Percentiles rank a stretch among this genome's conserved stretches.
Conservation (phyloP, 2,888 invertebrate genomes). For the Melitaea athalia region DNA sequence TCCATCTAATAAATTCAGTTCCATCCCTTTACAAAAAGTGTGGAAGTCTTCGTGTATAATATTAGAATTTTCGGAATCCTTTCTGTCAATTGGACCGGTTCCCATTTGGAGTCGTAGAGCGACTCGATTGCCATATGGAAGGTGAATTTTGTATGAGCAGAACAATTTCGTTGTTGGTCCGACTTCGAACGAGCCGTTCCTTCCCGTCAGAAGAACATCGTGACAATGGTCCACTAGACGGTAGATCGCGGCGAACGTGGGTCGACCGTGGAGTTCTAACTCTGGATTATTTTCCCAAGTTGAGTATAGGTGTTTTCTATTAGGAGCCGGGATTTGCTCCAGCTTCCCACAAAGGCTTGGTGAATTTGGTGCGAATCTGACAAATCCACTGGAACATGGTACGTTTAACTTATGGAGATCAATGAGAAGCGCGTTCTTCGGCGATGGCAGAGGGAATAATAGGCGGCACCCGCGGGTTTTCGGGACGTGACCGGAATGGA, state of each 20-base stretch:
- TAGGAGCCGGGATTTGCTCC: conserved; percentile 83
- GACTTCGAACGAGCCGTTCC: conserved; percentile 86
- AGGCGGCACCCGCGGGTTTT: conserved; percentile 78
- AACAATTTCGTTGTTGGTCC: conserved; percentile 82
- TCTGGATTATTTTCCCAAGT: conserved; percentile 67
- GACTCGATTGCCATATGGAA: conserved; percentile 87
- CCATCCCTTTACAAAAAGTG: conserved; percentile 80
- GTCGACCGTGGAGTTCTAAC: conserved; percentile 83
- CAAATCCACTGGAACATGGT: conserved; percentile 84
- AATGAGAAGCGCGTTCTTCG: conserved; percentile 83
- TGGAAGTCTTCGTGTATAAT: conserved; percentile 66
- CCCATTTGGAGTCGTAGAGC: conserved; percentile 84
- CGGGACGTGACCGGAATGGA: conserved; percentile 81
- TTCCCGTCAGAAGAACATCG: conserved; percentile 84
- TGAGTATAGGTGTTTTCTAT: conserved; percentile 83
- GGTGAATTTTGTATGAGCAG: conserved; percentile 86
- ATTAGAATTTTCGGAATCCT: conserved; percentile 62
- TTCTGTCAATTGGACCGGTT: conserved; percentile 62
- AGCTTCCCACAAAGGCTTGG: conserved; percentile 85
- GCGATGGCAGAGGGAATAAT: conserved; percentile 72
- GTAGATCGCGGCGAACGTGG: conserved; percentile 85
- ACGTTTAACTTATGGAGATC: conserved; percentile 87
- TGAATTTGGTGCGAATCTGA: conserved; percentile 81
- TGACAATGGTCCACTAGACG: conserved; percentile 88
- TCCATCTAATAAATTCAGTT: conserved; percentile 82